phyloP scores from a whole-genome alignment of 2,113 vertebrate genomes.

The Isichthys henryi region DNA sequence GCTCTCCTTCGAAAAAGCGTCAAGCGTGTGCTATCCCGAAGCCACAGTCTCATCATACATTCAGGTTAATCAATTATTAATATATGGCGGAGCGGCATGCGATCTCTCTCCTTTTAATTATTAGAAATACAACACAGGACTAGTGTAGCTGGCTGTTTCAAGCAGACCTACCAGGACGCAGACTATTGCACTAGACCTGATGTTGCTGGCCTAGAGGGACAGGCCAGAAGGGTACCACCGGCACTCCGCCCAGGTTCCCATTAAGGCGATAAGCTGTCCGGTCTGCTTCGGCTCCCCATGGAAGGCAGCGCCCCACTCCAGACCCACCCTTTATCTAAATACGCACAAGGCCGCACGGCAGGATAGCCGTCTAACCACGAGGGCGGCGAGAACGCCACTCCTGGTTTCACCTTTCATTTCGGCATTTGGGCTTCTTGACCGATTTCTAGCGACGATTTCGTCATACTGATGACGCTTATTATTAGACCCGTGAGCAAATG shows the following conservation, averaged over 20 bases:
- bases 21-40: not conserved
- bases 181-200: not conserved
- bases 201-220: not conserved
- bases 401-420: not conserved
- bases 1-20: not conserved
- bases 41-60: not conserved
- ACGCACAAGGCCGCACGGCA: not conserved
- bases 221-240: not conserved
- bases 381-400: not conserved
- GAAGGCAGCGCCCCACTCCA: not conserved
- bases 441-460: not conserved
- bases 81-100: not conserved
- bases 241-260: not conserved
- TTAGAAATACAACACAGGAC: not conserved
- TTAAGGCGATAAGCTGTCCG: not conserved
- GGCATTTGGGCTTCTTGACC: not conserved
- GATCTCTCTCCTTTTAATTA: not conserved
- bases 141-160: not conserved
- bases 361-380: not conserved
- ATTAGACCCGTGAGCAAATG: not conserved
- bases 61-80: conserved; percentile 13
- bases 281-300: not conserved
- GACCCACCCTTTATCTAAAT: not conserved
- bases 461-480: not conserved
- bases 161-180: not conserved